These are phyloP conservation scores for Dreissena rostriformis DNA, from an alignment of 1,140 invertebrate species.

Conservation along the genomic window DNA sequence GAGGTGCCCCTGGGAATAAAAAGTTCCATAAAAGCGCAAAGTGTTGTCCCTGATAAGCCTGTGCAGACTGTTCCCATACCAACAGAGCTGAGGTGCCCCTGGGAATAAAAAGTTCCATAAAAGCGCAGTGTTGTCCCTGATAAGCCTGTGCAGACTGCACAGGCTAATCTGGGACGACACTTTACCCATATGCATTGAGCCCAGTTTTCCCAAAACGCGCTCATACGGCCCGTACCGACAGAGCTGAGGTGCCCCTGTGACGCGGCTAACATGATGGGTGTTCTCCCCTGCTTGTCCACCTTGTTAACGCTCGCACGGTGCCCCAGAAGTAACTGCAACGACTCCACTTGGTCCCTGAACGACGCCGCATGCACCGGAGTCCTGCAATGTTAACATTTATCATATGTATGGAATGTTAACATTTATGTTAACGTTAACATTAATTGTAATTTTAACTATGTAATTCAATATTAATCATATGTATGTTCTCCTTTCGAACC, in stretches of 20 bases:
- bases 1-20: no score
- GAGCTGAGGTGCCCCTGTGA: constrained; percentile 83
- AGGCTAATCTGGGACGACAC: no score
- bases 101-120: neutral
- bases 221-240: constrained; percentile 81
- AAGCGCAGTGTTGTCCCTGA: no score
- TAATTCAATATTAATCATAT: neutral
- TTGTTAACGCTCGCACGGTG: constrained; percentile 83
- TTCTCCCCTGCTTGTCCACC: constrained; percentile 80
- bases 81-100: neutral
- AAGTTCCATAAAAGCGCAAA: no score
- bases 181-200: no score
- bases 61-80: no score
- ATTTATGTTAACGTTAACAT: no score
- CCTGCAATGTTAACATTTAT: constrained; percentile 71
- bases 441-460: neutral
- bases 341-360: constrained; percentile 84
- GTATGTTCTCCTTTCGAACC: no score
- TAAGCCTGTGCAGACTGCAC: neutral
- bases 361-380: constrained; percentile 85
- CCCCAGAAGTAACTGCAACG: constrained; percentile 83
- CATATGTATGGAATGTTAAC: no score
- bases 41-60: no score
- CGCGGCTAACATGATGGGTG: constrained; percentile 80
- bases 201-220: no score